phyloP scores from a whole-genome alignment of 2,113 vertebrate genomes.

The Engraulis encrasicolus region DNA sequence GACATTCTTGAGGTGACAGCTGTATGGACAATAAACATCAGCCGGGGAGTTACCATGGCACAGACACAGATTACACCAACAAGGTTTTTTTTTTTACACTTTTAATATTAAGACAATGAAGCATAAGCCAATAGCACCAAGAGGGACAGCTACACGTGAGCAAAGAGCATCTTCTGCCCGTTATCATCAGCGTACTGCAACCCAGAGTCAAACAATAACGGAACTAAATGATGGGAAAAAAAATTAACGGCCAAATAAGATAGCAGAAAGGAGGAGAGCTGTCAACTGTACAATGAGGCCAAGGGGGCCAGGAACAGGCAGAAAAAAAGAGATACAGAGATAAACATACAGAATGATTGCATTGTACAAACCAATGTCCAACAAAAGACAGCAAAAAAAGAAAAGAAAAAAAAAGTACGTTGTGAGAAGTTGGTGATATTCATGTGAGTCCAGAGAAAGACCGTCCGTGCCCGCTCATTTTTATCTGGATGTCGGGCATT shows the following conservation, averaged over 20 bases:
- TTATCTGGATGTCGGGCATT: neutral
- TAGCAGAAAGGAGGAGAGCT: conserved; percentile 29
- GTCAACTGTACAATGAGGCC: conserved; percentile 46
- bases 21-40: neutral
- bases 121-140: conserved; percentile 55
- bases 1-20: neutral
- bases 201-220: conserved; percentile 38
- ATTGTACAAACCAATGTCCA: conserved; percentile 43
- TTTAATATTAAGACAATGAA: conserved; percentile 58
- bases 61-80: conserved; percentile 21
- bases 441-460: conserved; percentile 28
- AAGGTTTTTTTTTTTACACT: conserved; percentile 42
- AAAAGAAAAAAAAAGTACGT: conserved; percentile 24
- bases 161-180: conserved; percentile 36
- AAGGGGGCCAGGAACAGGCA: neutral
- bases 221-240: conserved; percentile 45
- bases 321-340: conserved; percentile 30
- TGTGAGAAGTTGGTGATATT: conserved; percentile 30
- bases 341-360: conserved; percentile 37
- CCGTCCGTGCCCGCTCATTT: neutral
- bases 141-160: conserved; percentile 48
- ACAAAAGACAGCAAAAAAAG: conserved; percentile 1
- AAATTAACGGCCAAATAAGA: conserved; percentile 45
- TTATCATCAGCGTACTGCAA: conserved; percentile 47
- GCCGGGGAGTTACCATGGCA: neutral